These are phyloP conservation scores for Caenorhabditis wallacei DNA, from an alignment of 2,888 invertebrate genomes.

Conservation along the genomic window DNA sequence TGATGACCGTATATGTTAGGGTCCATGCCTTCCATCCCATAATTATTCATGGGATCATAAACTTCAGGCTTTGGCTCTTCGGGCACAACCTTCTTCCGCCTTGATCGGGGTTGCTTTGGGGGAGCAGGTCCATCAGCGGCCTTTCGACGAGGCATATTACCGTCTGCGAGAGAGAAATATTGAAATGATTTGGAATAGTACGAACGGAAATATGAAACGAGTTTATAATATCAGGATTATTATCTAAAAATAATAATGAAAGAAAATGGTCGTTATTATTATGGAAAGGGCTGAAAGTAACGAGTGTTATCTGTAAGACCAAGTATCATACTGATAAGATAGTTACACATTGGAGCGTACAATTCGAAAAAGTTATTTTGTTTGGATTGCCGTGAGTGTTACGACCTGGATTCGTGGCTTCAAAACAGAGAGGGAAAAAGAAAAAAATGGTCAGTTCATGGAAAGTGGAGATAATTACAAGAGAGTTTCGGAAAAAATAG, in stretches of 20 bases:
- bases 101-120: conserved; percentile 65
- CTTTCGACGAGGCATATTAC: conserved; percentile 73
- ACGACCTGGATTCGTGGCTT: conserved; percentile 50
- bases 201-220: conserved; percentile 1
- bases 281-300: conserved; percentile 20
- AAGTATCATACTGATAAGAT: conserved; percentile 28
- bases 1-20: conserved; percentile 62
- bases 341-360: neutral
- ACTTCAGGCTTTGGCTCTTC: conserved; percentile 65
- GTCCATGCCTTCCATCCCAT: conserved; percentile 66
- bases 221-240: neutral
- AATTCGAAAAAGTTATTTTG: conserved; percentile 14
- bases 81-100: conserved; percentile 73
- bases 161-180: conserved; percentile 19
- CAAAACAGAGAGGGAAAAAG: conserved; percentile 2
- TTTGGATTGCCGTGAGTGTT: conserved; percentile 25
- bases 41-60: conserved; percentile 65
- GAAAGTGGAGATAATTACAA: conserved; percentile 54
- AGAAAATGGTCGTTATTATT: conserved; percentile 5
- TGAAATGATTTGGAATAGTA: neutral
- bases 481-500: conserved; percentile 8
- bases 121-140: conserved; percentile 69
- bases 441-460: conserved; percentile 38
- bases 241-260: conserved; percentile 15
- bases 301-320: conserved; percentile 29